These are phyloP conservation scores for Osedax fenrisi DNA, from an alignment of 2,888 invertebrate species.

Conservation along the genomic window DNA sequence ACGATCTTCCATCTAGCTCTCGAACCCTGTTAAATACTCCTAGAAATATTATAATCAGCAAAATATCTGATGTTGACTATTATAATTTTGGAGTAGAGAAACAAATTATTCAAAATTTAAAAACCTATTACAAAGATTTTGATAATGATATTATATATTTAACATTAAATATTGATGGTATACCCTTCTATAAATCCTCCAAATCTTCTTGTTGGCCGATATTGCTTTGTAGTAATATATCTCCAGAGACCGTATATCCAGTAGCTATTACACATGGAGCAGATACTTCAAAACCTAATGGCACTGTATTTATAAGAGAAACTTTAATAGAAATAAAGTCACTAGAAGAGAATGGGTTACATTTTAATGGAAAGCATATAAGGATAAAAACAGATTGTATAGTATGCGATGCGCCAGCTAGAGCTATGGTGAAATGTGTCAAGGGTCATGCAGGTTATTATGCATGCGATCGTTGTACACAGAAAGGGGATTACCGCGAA, in stretches of 20 bases:
- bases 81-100: neutral
- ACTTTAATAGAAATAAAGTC: too few species aligned
- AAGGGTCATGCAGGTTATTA: constrained; percentile 30
- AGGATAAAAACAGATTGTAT: constrained; percentile 20
- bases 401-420: constrained; percentile 33
- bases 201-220: neutral
- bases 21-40: neutral
- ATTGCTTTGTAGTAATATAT: neutral
- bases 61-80: neutral
- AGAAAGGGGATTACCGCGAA: constrained; percentile 13
- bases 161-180: neutral
- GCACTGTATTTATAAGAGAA: neutral
- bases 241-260: neutral
- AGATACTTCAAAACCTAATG: neutral
- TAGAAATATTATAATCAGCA: neutral
- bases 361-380: neutral
- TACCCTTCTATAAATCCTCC: neutral
- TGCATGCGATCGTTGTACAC: constrained; percentile 32
- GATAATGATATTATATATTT: neutral
- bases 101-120: neutral
- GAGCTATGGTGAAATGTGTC: constrained; percentile 27
- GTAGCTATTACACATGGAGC: neutral
- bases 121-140: neutral
- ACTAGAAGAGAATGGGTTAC: neutral
- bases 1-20: too few species aligned